Evolutionary conservation across 2,797 vertebrate genomes (phyloP).

Genomic region (Takifugu rubripes): DNA sequence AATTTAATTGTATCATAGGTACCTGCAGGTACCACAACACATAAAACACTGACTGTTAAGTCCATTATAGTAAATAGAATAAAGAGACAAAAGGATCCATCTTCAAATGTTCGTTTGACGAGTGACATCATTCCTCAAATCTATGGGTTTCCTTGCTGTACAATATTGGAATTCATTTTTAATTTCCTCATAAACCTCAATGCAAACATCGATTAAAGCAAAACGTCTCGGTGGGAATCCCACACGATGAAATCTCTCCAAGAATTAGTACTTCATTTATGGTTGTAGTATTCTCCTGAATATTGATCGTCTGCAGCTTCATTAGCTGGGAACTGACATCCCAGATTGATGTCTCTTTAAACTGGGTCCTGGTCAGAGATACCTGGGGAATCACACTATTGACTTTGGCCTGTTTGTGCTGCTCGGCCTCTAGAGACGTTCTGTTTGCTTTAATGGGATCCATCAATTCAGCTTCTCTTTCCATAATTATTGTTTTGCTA

Average conservation of each 20-base stretch:
- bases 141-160: too few relatives aligned
- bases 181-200: not conserved
- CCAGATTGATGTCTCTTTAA: constrained; percentile 89
- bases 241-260: constrained; percentile 58
- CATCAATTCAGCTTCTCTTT: constrained; percentile 81
- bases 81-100: too few relatives aligned
- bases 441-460: constrained; percentile 80
- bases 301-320: constrained; percentile 85
- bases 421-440: constrained; percentile 72
- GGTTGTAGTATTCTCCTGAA: constrained; percentile 76
- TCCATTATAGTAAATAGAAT: not conserved
- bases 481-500: constrained; percentile 78
- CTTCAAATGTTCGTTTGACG: too few relatives aligned
- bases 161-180: not conserved
- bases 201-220: constrained; percentile 1
- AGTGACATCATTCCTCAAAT: too few relatives aligned
- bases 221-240: constrained; percentile 44
- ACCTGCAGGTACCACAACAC: not conserved
- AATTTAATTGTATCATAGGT: not conserved
- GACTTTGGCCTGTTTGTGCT: constrained; percentile 77
- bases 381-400: constrained; percentile 82
- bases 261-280: constrained; percentile 81
- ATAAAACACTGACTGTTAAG: constrained; percentile 1
- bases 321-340: constrained; percentile 88
- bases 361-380: constrained; percentile 77